Evolutionary conservation across 2,797 vertebrate species (phyloP), one percentile per base, ranked within the genome.

Genomic region (Sarcoramphus papa): DNA sequence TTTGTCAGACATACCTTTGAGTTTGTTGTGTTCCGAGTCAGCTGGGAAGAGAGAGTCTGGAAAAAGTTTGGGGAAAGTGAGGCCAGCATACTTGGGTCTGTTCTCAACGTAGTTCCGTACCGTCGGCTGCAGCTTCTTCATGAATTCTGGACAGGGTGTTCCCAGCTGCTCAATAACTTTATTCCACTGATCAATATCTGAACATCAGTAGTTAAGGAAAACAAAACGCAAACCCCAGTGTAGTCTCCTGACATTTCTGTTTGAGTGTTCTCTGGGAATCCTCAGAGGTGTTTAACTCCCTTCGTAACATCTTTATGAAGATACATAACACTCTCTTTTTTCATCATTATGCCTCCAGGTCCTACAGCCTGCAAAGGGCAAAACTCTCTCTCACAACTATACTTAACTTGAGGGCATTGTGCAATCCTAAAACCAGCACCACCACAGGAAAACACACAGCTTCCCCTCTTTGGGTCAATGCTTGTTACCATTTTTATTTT

Each of bases 101-200:
- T 99, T 99, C 98, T 99, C 99, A 40, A 99, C 99, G 2, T 99
- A 99, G 98, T 99, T 99, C 96, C 99, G 98, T 94, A 99, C 99
- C 1, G 99, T 99, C 7, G 99, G 99, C 96, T 99, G 99, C 50
- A 99, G 98, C 97, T 99, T 99, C 98, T 99, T 99, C 99, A 99
- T 99, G 97, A 99, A 99, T 90, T 99, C 99, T 8, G 99, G 99
- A 12, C 98, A 98, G 3, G 99, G 99, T 1, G 99, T 99, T 79
- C 99, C 99, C 91, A 99, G 98, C 98, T 99, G 99, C 95, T 99
- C 99, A n/a, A 99, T 99, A 95, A 99, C 99, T 97, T 99, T 99
- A 97, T 99, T 99, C 99, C 99, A 99, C 97, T 99, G 99, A 98
- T 99, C 99, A 95, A 99, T 99, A 97, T 99, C 99, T 99, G 98